A percentile compares a stretch with the other conserved stretches of the same genome.
Evolutionary conservation across 1,140 invertebrate genomes (phyloP).

Genomic region (Watersipora subatra): DNA sequence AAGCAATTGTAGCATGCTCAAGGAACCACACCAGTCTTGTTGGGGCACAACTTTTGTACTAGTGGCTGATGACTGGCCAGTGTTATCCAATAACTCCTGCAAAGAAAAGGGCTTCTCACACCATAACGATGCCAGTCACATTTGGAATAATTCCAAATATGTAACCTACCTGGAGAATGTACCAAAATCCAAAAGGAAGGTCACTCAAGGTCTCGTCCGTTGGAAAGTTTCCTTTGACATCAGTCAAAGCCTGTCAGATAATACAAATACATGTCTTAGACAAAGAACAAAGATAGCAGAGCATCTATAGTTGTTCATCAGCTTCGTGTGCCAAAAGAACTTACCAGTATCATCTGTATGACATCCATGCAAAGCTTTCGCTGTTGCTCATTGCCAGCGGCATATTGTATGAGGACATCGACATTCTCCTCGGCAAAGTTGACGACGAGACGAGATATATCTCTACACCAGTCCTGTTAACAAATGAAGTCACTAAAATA

Average conservation of each 20-base stretch:
- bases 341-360: slow-evolving; percentile 49
- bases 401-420: slow-evolving; percentile 46
- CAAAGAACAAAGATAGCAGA: neutral
- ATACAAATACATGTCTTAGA: neutral
- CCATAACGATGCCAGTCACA: too few species aligned
- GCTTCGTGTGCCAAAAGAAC: slow-evolving; percentile 2
- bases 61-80: too few species aligned
- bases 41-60: too few species aligned
- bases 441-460: slow-evolving; percentile 51
- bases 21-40: too few species aligned
- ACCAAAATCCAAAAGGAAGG: slow-evolving; percentile 78
- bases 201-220: slow-evolving; percentile 68
- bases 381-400: slow-evolving; percentile 34
- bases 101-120: too few species aligned
- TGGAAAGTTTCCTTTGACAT: slow-evolving; percentile 65
- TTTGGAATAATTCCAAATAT: too few species aligned
- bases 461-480: slow-evolving; percentile 32
- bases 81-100: too few species aligned
- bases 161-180: slow-evolving; percentile 60
- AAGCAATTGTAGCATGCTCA: too few species aligned
- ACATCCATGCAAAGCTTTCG: slow-evolving; percentile 41
- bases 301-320: neutral
- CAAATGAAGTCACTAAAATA: slow-evolving; percentile 5
- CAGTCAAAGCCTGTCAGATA: slow-evolving; percentile 50
- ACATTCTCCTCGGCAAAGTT: slow-evolving; percentile 53